phyloP scores from a whole-genome alignment of 1,140 invertebrate genomes.

The Mercenaria mercenaria region DNA sequence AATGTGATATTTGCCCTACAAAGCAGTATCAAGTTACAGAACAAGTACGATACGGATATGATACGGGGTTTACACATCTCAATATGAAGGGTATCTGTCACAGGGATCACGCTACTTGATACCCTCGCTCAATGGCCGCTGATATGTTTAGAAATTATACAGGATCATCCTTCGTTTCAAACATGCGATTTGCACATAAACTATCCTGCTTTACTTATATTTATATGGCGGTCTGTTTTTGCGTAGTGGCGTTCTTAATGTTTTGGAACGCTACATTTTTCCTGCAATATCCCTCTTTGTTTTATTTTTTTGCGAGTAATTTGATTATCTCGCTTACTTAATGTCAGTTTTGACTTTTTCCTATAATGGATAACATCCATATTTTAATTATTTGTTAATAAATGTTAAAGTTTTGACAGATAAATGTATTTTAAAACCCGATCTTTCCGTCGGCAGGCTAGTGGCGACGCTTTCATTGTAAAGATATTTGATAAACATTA shows the following conservation, averaged over 20 bases:
- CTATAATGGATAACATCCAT: constrained; percentile 10
- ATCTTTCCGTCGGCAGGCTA: constrained; percentile 5
- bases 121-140: neutral
- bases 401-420: constrained; percentile 19
- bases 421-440: constrained; percentile 6
- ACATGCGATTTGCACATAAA: constrained; percentile 26
- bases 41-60: constrained; percentile 32
- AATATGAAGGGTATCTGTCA: constrained; percentile 19
- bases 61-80: constrained; percentile 23
- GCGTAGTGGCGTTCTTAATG: too few relatives aligned
- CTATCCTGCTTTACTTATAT: too few relatives aligned
- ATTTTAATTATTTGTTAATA: constrained; percentile 21
- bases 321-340: too few relatives aligned
- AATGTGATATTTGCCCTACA: constrained; percentile 15
- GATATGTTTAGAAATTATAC: constrained; percentile 33
- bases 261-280: too few relatives aligned
- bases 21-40: constrained; percentile 23
- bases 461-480: neutral
- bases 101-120: neutral
- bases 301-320: too few relatives aligned
- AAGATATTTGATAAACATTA: neutral
- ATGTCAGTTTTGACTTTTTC: neutral
- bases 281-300: too few relatives aligned
- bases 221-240: too few relatives aligned
- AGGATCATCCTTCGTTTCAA: neutral